phyloP scores from a whole-genome alignment of 2,113 vertebrate species.

The Microtus ochrogaster region DNA sequence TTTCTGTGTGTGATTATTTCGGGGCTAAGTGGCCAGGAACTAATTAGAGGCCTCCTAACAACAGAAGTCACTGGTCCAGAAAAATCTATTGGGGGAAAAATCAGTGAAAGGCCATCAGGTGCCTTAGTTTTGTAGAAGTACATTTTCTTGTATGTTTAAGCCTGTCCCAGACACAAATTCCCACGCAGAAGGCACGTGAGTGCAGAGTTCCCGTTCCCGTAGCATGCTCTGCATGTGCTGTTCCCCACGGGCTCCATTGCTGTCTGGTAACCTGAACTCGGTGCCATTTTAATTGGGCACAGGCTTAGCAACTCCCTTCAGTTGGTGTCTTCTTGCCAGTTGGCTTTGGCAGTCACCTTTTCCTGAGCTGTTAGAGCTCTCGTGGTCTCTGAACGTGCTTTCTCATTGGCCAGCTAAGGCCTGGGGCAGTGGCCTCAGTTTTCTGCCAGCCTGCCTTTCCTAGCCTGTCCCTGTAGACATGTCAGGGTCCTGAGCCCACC shows the following conservation, averaged over 20 bases:
- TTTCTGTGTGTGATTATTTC: too few relatives aligned
- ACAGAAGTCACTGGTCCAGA: background rate
- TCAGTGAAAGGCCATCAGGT: background rate
- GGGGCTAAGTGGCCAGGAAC: too few relatives aligned
- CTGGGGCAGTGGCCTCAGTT: background rate
- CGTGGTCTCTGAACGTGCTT: rapidly evolving
- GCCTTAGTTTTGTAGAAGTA: background rate
- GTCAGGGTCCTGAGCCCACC: background rate
- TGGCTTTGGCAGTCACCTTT: background rate
- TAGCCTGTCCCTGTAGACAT: background rate
- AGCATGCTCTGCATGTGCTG: rapidly evolving
- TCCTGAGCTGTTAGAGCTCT: background rate
- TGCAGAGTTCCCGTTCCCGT: background rate
- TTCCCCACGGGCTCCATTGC: background rate
- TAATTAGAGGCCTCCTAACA: too few relatives aligned
- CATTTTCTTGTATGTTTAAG: background rate
- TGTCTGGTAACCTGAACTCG: background rate
- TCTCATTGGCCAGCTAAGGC: background rate
- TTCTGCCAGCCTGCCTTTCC: background rate
- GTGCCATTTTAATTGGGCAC: background rate
- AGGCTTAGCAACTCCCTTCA: background rate
- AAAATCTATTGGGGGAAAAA: slow-evolving; percentile 4
- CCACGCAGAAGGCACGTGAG: background rate
- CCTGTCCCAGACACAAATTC: background rate
- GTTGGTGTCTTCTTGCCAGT: background rate